These are phyloP conservation scores for Ivindomyrus marchei DNA, from an alignment of 2,113 vertebrate genomes.

Conservation along the genomic window DNA sequence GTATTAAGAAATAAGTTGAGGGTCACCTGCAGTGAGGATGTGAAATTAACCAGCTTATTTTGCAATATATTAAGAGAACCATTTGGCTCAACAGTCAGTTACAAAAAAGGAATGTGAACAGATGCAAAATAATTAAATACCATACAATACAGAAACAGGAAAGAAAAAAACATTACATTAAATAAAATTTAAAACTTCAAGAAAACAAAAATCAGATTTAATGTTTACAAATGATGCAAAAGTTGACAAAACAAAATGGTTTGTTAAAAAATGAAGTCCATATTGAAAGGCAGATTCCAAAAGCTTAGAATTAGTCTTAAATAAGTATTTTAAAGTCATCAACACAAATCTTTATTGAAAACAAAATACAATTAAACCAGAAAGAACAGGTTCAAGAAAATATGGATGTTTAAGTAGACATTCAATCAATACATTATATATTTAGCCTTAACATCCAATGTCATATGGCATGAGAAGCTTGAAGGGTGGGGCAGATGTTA, in stretches of 20 bases:
- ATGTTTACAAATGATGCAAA: constrained; percentile 69
- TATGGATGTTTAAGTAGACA: constrained; percentile 53
- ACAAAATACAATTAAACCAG: constrained; percentile 56
- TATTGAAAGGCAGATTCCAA: constrained; percentile 52
- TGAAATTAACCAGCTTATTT: background rate
- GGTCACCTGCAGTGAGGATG: background rate
- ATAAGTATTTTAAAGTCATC: constrained; percentile 45
- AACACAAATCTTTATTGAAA: background rate
- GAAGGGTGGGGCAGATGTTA: background rate
- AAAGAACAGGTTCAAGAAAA: constrained; percentile 67
- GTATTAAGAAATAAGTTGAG: background rate
- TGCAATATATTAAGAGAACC: background rate
- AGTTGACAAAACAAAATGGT: constrained; percentile 56
- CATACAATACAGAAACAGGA: background rate
- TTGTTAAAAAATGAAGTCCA: constrained; percentile 30
- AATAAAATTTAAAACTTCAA: constrained; percentile 68
- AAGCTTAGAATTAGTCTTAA: constrained; percentile 72
- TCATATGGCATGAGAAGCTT: background rate
- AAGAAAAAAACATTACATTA: constrained; percentile 34
- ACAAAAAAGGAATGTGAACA: background rate
- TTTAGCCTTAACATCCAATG: background rate
- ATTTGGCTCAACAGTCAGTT: background rate
- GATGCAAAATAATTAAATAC: constrained; percentile 61
- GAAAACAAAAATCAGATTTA: constrained; percentile 82
- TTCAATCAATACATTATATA: constrained; percentile 13